These are phyloP conservation scores for Rhimphoctona megacephalus DNA, from an alignment of 2,888 invertebrate genomes.

Conservation along the genomic window DNA sequence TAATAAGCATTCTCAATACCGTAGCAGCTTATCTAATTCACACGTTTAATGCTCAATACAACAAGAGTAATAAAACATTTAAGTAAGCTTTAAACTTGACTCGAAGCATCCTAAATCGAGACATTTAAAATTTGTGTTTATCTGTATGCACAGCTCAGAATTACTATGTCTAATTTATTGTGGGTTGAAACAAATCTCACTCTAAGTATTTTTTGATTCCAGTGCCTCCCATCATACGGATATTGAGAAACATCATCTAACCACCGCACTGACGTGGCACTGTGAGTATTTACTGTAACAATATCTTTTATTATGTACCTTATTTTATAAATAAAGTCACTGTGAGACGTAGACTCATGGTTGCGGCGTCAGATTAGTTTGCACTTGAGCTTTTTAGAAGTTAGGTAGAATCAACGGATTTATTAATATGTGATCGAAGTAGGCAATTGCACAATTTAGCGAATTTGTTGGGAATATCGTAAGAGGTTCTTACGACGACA, in stretches of 20 bases:
- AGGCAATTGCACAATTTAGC: too few relatives aligned
- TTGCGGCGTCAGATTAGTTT: neutral
- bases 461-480: neutral
- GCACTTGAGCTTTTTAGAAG: neutral
- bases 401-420: neutral
- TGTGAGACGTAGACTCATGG: neutral
- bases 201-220: conserved; percentile 69
- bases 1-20: conserved; percentile 14
- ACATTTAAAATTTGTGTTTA: neutral
- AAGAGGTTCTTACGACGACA: neutral
- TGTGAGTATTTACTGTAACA: conserved; percentile 74
- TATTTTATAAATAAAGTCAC: neutral
- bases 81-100: neutral
- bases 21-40: conserved; percentile 10
- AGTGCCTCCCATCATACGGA: conserved; percentile 75
- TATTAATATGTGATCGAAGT: neutral
- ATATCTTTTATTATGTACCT: neutral
- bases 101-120: neutral
- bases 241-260: conserved; percentile 76
- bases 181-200: neutral
- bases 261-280: conserved; percentile 80
- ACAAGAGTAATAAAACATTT: conserved; percentile 8
- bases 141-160: neutral
- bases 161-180: neutral
- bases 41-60: conserved; percentile 35